Percentiles rank a stretch among this genome's conserved stretches.
phyloP scores from a whole-genome alignment of 1,140 invertebrate species.

The Orchestia grillus region DNA sequence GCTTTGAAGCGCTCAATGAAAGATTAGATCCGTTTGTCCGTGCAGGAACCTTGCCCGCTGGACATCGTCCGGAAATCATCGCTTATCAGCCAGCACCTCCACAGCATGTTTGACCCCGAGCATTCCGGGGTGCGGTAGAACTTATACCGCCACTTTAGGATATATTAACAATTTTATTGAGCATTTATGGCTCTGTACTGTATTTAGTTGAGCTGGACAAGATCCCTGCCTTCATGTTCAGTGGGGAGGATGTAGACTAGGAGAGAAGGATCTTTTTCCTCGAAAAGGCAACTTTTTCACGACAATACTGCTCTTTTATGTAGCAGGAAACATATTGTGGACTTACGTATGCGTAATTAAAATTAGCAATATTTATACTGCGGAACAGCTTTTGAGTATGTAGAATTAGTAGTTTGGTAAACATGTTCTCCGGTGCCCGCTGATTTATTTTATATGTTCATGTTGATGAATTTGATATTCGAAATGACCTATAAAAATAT shows the following conservation, averaged over 20 bases:
- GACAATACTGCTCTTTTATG: neutral
- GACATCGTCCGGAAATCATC: constrained; percentile 23
- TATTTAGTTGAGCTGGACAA: neutral
- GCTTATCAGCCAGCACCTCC: neutral
- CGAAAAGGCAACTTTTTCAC: neutral
- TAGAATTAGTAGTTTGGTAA: no score
- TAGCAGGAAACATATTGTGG: no score
- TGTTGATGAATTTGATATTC: no score
- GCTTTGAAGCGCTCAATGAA: neutral
- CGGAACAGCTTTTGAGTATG: no score
- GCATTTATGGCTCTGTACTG: neutral
- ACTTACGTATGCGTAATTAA: no score
- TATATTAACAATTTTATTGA: neutral
- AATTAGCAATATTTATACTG: no score
- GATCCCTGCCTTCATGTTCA: neutral
- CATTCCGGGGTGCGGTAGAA: constrained; percentile 22
- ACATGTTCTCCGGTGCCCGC: no score
- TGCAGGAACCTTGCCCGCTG: constrained; percentile 8
- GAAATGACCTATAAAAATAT: no score
- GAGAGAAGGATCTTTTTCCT: neutral
- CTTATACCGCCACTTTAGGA: neutral
- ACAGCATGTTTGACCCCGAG: constrained; percentile 22
- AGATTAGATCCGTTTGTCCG: neutral
- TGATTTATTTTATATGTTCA: no score
- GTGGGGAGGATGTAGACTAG: neutral